Evolutionary conservation across 2,888 invertebrate genomes (phyloP).

Genomic region (Metacarcinus magister): DNA sequence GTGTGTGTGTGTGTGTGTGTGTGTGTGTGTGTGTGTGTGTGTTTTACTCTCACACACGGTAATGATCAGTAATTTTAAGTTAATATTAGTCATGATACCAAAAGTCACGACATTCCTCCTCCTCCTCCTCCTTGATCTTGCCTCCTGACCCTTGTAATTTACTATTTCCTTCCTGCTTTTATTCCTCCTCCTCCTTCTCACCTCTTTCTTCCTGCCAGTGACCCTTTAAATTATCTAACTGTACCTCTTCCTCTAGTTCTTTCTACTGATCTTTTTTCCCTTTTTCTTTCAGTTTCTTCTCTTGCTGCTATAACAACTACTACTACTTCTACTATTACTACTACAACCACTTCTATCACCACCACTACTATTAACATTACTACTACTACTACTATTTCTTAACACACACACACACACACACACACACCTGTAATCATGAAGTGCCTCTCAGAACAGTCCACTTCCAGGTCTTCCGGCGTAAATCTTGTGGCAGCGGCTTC

Average conservation of each 20-base stretch:
- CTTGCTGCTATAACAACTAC: too few species aligned
- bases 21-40: constrained; percentile 28
- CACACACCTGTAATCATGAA: constrained; percentile 85
- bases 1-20: constrained; percentile 53
- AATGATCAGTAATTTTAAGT: not conserved
- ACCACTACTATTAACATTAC: too few species aligned
- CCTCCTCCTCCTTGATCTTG: not conserved
- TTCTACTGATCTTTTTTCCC: not conserved
- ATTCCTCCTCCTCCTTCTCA: not conserved
- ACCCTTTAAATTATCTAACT: not conserved
- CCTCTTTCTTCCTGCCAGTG: not conserved
- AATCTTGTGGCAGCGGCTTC: constrained; percentile 84
- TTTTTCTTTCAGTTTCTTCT: too few species aligned
- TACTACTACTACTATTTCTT: too few species aligned
- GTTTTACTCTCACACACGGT: not conserved
- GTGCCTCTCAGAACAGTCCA: constrained; percentile 84
- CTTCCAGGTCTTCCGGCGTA: constrained; percentile 84
- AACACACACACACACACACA: not conserved
- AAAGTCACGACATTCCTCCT: not conserved
- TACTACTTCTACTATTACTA: too few species aligned
- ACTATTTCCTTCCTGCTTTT: not conserved
- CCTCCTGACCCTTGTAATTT: not conserved
- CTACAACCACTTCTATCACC: too few species aligned
- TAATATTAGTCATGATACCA: not conserved
- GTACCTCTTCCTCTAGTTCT: not conserved